Conservation (phyloP, 2,113 vertebrate species). For the Sporophila hypoxantha region DNA sequence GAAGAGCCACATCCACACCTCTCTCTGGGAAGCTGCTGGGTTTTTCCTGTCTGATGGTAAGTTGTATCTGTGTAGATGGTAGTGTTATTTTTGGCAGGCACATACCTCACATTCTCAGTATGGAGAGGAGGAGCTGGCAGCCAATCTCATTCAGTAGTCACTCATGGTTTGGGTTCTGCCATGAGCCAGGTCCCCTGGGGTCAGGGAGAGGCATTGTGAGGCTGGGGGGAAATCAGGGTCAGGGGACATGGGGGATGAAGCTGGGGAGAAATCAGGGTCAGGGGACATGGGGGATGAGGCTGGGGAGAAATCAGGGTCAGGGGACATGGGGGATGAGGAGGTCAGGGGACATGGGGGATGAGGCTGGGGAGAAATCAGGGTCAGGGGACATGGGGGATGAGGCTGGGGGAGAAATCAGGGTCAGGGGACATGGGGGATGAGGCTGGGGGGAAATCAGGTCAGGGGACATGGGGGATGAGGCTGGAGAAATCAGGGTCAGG, state of each 20-base stretch:
- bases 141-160: neutral
- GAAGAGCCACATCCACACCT: neutral
- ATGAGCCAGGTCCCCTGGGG: neutral
- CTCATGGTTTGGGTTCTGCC: neutral
- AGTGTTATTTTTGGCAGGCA: neutral
- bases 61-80: neutral
- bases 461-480: neutral
- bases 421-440: too few relatives aligned
- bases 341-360: too few relatives aligned
- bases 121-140: neutral
- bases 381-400: rapidly evolving
- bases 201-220: neutral
- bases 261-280: too few relatives aligned
- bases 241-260: too few relatives aligned
- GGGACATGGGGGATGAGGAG: rapidly evolving
- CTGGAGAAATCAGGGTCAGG: neutral
- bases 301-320: neutral
- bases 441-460: neutral
- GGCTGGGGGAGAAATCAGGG: neutral
- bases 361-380: neutral
- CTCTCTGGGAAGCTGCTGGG: neutral
- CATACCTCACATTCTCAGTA: neutral
- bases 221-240: neutral
- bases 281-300: neutral
- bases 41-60: neutral